Conservation (phyloP, 1,140 invertebrate genomes). For the Glossosoma conforme region DNA sequence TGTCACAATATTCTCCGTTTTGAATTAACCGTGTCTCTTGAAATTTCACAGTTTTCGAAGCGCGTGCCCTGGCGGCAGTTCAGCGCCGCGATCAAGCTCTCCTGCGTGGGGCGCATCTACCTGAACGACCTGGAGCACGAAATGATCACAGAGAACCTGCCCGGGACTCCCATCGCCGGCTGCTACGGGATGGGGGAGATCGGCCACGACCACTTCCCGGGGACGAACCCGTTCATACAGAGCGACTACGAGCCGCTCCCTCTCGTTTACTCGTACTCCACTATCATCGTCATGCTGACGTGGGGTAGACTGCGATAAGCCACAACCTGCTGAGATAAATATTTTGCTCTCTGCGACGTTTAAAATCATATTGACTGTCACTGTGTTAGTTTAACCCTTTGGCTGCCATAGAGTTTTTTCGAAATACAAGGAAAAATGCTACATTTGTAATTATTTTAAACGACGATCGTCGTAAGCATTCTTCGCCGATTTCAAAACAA, state of each 20-base stretch:
- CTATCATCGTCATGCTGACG: conserved; percentile 14
- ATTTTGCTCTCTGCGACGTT: no score
- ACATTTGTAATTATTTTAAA: no score
- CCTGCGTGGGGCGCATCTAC: conserved; percentile 42
- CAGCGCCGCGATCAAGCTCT: conserved; percentile 43
- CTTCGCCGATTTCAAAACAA: no score
- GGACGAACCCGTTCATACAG: not conserved
- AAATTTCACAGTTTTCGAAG: no score
- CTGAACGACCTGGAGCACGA: conserved; percentile 40
- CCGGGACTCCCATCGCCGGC: conserved; percentile 38
- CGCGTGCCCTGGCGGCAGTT: conserved; percentile 40
- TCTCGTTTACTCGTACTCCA: conserved; percentile 11
- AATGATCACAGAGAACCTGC: conserved; percentile 39
- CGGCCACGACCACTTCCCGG: conserved; percentile 23
- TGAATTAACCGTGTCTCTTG: no score
- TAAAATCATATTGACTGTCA: no score
- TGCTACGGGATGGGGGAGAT: conserved; percentile 44
- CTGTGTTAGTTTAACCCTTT: not conserved
- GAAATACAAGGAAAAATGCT: not conserved
- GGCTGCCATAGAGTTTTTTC: not conserved
- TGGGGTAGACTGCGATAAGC: conserved; percentile 18
- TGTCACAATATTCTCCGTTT: no score
- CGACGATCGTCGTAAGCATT: no score
- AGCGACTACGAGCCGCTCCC: not conserved
- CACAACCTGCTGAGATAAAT: not conserved